Percentiles rank a stretch among this genome's conserved stretches.
Conservation (phyloP, 2,888 invertebrate species). For the Sesia bembeciformis region DNA sequence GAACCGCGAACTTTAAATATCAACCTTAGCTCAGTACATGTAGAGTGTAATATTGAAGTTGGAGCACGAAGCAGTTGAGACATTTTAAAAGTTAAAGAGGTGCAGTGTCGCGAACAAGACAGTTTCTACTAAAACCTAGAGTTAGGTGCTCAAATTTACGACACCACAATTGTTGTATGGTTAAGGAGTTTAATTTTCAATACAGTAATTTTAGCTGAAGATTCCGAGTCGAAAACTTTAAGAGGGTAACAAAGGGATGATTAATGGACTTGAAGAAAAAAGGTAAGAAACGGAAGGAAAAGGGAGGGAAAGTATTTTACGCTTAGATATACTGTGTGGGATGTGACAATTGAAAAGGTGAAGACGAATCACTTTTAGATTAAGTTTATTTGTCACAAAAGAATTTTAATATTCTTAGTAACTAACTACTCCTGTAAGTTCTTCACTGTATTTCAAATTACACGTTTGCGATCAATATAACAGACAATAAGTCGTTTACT, state of each 20-base stretch:
- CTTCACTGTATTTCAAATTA: too few species aligned
- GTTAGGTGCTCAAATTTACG: constrained; percentile 37
- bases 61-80: constrained; percentile 1
- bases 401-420: too few species aligned
- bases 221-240: background rate
- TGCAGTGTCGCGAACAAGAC: constrained; percentile 26
- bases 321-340: too few species aligned
- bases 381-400: too few species aligned
- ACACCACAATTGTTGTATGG: constrained; percentile 13
- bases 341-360: too few species aligned
- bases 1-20: background rate
- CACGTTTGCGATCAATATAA: too few species aligned
- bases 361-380: too few species aligned
- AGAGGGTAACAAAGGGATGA: background rate
- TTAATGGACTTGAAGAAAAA: background rate
- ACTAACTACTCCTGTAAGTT: too few species aligned
- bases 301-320: too few species aligned
- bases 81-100: constrained; percentile 3
- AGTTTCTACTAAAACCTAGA: constrained; percentile 36
- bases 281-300: too few species aligned
- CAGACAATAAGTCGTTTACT: too few species aligned
- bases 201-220: background rate
- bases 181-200: background rate
- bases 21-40: background rate
- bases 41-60: background rate